Evolutionary conservation across 2,113 vertebrate species (phyloP).

Genomic region (Grammomys dolichurus): DNA sequence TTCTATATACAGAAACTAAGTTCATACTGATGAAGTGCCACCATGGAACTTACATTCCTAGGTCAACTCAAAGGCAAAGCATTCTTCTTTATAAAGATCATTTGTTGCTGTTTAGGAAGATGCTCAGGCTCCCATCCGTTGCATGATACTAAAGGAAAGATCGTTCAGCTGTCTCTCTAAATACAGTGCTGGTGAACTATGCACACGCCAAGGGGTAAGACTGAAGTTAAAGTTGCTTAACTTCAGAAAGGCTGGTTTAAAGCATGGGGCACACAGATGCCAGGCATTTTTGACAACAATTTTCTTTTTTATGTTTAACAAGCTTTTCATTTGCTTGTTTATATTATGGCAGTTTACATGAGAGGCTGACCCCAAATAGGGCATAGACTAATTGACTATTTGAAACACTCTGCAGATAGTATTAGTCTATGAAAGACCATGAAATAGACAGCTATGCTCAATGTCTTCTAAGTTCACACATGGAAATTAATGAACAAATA

Average conservation of each 20-base stretch:
- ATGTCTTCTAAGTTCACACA: slow-evolving; percentile 19
- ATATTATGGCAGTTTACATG: not conserved
- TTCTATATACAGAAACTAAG: not conserved
- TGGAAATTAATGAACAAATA: slow-evolving; percentile 40
- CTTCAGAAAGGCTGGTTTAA: not conserved
- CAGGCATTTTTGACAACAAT: not conserved
- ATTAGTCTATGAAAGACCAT: slow-evolving; percentile 61
- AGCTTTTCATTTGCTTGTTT: slow-evolving; percentile 31
- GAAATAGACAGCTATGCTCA: not conserved
- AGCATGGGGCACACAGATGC: not conserved
- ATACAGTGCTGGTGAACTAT: not conserved
- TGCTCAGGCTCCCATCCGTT: not conserved
- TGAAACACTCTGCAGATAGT: not conserved
- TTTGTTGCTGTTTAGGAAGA: not conserved
- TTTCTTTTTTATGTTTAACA: slow-evolving; percentile 3
- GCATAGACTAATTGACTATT: slow-evolving; percentile 58
- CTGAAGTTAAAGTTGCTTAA: not conserved
- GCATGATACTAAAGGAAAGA: not conserved
- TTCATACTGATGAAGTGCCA: not conserved
- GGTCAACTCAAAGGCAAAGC: not conserved
- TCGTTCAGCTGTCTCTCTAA: not conserved
- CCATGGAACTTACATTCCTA: not conserved
- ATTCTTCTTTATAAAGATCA: not conserved
- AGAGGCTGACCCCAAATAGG: slow-evolving; percentile 44
- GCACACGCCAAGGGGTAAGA: not conserved